phyloP scores from a whole-genome alignment of 2,888 invertebrate species.

The Acanthosepion pharaonis region DNA sequence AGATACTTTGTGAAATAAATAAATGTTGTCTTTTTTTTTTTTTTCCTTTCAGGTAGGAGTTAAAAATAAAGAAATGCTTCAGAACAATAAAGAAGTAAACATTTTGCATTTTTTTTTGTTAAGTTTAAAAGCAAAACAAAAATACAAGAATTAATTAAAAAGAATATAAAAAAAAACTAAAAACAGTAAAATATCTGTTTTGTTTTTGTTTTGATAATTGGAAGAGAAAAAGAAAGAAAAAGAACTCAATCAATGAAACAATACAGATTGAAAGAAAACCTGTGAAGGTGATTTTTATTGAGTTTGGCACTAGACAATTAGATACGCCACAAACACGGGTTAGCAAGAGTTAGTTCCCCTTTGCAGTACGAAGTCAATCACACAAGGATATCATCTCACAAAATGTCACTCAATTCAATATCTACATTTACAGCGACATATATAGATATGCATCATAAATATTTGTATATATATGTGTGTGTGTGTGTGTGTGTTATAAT shows the following conservation, averaged over 20 bases:
- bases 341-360: conserved; percentile 33
- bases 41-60: no score
- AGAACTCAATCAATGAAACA: background rate
- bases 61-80: no score
- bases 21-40: no score
- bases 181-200: background rate
- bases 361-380: background rate
- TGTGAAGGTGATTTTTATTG: background rate
- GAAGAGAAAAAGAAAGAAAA: no score
- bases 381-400: background rate
- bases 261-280: background rate
- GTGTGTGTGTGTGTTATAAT: background rate
- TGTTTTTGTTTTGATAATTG: background rate
- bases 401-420: background rate
- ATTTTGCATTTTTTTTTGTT: no score
- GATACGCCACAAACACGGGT: background rate
- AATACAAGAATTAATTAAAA: no score
- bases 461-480: background rate
- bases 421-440: background rate
- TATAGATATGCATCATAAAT: conserved; percentile 16
- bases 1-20: no score
- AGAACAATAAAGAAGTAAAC: no score
- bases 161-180: background rate
- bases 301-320: background rate
- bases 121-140: no score